phyloP scores from a whole-genome alignment of 1,140 invertebrate genomes.

The Homalodisca vitripennis region DNA sequence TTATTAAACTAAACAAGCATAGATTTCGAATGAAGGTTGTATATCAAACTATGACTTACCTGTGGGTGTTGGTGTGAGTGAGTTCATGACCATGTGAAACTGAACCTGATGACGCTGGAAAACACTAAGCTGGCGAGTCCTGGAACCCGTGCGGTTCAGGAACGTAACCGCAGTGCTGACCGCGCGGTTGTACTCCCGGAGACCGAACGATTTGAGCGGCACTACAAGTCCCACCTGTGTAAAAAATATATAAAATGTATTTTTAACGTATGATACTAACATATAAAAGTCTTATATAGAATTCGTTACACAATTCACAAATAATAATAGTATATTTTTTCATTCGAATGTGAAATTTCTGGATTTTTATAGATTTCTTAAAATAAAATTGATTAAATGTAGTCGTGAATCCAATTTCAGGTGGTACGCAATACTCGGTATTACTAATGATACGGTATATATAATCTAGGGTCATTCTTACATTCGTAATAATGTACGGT shows the following conservation, averaged over 20 bases:
- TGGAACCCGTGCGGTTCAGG: slow-evolving; percentile 53
- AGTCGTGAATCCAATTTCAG: neutral
- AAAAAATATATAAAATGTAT: no score
- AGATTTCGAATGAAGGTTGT: no score
- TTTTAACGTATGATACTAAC: no score
- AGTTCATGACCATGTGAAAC: slow-evolving; percentile 67
- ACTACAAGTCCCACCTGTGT: slow-evolving; percentile 46
- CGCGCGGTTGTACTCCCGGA: slow-evolving; percentile 70
- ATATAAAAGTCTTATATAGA: neutral
- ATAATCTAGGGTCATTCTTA: no score
- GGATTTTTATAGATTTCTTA: neutral
- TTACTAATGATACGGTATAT: neutral
- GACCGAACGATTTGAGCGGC: slow-evolving; percentile 72
- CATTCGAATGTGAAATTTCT: neutral
- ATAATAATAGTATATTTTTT: neutral
- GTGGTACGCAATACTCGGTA: neutral
- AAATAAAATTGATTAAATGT: neutral
- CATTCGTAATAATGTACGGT: no score
- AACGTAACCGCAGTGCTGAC: slow-evolving; percentile 63
- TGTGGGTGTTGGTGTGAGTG: slow-evolving; percentile 74
- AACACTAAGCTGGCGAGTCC: slow-evolving; percentile 57
- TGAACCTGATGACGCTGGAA: slow-evolving; percentile 68
- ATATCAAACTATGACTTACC: no score
- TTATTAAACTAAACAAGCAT: no score
- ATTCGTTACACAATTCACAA: no score